These are phyloP conservation scores for Antidorcas marsupialis DNA, from an alignment of 2,113 vertebrate genomes.

Conservation along the genomic window DNA sequence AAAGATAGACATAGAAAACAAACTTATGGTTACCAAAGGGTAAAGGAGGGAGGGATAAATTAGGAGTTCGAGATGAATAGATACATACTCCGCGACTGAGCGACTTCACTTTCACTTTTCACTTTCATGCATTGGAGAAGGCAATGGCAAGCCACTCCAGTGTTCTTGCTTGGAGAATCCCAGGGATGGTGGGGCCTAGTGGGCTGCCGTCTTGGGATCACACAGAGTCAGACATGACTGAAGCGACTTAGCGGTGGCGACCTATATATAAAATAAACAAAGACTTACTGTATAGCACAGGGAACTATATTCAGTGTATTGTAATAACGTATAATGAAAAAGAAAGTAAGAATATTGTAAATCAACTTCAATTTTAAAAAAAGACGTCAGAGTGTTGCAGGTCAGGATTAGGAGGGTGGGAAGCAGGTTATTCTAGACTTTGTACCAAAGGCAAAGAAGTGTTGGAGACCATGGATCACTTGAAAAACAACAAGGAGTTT, in stretches of 20 bases:
- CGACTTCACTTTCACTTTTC: too few relatives aligned
- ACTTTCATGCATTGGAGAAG: too few relatives aligned
- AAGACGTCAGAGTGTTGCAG: background rate
- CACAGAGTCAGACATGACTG: too few relatives aligned
- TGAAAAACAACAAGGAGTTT: background rate
- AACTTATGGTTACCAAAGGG: background rate
- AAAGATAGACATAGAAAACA: background rate
- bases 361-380: background rate
- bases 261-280: background rate
- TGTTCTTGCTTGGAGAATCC: too few relatives aligned
- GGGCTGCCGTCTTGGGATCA: too few relatives aligned
- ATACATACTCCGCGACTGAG: background rate
- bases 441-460: background rate
- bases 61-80: background rate
- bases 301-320: background rate
- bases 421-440: conserved; percentile 6
- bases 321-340: background rate
- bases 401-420: background rate
- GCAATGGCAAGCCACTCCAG: too few relatives aligned
- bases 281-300: background rate
- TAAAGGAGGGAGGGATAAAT: background rate
- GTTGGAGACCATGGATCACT: background rate
- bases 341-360: background rate
- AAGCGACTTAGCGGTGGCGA: too few relatives aligned
- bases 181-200: too few relatives aligned